Base-by-base conservation (phyloP, 2,888 invertebrate genomes). In the Psylliodes chrysocephalus region DNA sequence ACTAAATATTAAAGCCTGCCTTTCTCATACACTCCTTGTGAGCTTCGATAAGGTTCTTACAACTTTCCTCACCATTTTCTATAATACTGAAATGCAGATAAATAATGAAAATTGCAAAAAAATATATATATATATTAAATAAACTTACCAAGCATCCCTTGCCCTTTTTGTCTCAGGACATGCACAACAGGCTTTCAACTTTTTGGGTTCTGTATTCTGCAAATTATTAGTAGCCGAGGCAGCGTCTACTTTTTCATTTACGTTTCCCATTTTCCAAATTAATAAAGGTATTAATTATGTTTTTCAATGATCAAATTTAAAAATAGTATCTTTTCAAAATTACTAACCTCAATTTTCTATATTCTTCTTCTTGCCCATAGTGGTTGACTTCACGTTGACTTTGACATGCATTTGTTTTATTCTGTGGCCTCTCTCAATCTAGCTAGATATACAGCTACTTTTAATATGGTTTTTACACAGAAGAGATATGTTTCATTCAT, bases 1-100 rank as follows among this genome's bases (percentile, higher is more conserved):
- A 55, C 44, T 22, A 98, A 73, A 98, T 91, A 71, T 98, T 96
- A 83, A 98, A 99, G 47, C 98, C 98, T 85, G 95, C 86, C 73
- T 93, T 91, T 72, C 96, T 88, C 97, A 99, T 97, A 83, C 98
- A 99, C 69, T 91, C 89, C 83, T 95, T 96, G 82, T 99, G 98
- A 8, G 96, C 96, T 84, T 98, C 97, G 70, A 99, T 98, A 44
- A 96, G 84, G 38, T 90, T 86, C 14, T 88, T 86, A 79, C 98
- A 99, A 75, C 96, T 90, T 76, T 94, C 95, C 84, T 97, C 94
- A 0, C 98, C 97, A 69, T 89, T 90, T 79, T 94, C 92, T 33
- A 96, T 90, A 60, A 97, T 94, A 79, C 96, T 96, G 86, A 64
- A 90, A 90, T 52, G 53, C 56, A 63, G 65, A 17, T 22, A 25